Conservation (phyloP, 2,113 vertebrate species). For the Psittacula cyanocephala region DNA sequence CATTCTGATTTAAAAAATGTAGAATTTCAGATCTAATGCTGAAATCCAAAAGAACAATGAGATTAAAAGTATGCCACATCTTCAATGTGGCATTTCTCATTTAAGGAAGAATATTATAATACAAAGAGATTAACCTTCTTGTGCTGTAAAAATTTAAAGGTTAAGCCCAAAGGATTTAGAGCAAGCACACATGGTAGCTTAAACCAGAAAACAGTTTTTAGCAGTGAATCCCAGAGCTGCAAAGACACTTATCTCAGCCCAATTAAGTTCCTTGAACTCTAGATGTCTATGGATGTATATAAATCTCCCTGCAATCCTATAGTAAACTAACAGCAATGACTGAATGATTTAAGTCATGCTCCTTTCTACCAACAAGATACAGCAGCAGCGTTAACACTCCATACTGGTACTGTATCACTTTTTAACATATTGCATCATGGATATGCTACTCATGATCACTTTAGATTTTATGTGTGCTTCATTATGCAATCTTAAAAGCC, state of each 20-base stretch:
- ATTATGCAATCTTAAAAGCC: conserved; percentile 23
- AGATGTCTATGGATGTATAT: not conserved
- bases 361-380: not conserved
- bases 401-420: not conserved
- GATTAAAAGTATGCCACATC: not conserved
- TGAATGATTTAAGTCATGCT: not conserved
- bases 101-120: not conserved
- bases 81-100: not conserved
- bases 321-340: not conserved
- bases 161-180: conserved; percentile 9
- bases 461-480: not conserved
- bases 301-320: not conserved
- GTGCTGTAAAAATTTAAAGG: not conserved
- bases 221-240: not conserved
- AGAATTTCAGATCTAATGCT: not conserved
- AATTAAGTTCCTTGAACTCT: conserved; percentile 11
- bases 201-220: not conserved
- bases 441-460: not conserved
- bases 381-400: not conserved
- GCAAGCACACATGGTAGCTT: not conserved
- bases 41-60: not conserved
- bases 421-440: not conserved
- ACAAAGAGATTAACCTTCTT: conserved; percentile 11
- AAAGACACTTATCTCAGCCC: not conserved
- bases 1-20: not conserved